Conservation (phyloP, 2,888 invertebrate species). For the Stenichneumon culpator region DNA sequence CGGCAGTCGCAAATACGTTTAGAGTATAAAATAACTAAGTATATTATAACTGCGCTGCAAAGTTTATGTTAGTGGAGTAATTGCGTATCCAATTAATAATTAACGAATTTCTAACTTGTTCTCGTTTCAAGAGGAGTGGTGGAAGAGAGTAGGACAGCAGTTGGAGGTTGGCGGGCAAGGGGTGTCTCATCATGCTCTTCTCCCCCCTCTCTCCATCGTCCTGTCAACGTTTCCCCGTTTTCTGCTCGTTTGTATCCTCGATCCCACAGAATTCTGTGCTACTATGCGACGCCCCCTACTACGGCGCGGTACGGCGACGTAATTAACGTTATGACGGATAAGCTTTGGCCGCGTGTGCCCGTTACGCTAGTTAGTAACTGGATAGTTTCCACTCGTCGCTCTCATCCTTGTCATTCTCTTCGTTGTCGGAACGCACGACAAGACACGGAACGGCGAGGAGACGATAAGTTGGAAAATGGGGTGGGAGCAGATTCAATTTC, state of each 20-base stretch:
- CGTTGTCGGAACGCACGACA: slow-evolving; percentile 43
- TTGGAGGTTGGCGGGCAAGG: slow-evolving; percentile 27
- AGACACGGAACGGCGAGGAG: slow-evolving; percentile 32
- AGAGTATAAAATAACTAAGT: slow-evolving; percentile 59
- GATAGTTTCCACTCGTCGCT: slow-evolving; percentile 76
- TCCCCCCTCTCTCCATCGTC: slow-evolving; percentile 51
- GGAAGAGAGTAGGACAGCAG: slow-evolving; percentile 14
- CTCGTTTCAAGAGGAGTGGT: slow-evolving; percentile 62
- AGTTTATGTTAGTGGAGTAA: slow-evolving; percentile 72
- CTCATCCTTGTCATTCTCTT: slow-evolving; percentile 60
- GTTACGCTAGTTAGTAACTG: slow-evolving; percentile 78
- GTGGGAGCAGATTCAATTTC: slow-evolving; percentile 6
- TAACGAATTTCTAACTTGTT: slow-evolving; percentile 73
- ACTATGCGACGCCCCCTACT: slow-evolving; percentile 70
- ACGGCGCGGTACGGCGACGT: slow-evolving; percentile 75
- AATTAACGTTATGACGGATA: slow-evolving; percentile 79
- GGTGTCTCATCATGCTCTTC: slow-evolving; percentile 57
- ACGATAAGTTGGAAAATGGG: slow-evolving; percentile 2
- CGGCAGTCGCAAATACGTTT: slow-evolving; percentile 49
- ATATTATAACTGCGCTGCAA: slow-evolving; percentile 60
- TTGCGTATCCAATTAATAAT: slow-evolving; percentile 79
- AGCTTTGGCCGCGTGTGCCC: slow-evolving; percentile 69
- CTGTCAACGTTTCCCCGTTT: slow-evolving; percentile 72
- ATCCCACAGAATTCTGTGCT: slow-evolving; percentile 74
- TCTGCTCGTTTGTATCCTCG: slow-evolving; percentile 70